Evolutionary conservation across 2,113 vertebrate genomes (phyloP), one percentile per base, ranked within the genome.

Genomic region (Eurypyga helias): DNA sequence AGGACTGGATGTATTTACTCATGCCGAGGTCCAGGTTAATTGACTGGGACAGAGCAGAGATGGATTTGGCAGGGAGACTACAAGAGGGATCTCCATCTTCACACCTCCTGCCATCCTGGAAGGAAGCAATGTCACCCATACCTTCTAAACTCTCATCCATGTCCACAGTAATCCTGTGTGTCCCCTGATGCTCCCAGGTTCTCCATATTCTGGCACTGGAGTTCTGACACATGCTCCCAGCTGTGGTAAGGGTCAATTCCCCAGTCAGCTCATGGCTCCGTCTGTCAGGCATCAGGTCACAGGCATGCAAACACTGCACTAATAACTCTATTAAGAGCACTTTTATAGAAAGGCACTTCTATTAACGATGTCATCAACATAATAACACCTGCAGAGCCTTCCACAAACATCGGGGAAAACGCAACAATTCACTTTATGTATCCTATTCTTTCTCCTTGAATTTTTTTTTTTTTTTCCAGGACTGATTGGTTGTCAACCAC

Each of bases 141-240:
- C 26, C 76, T 71, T 38, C 55, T 51, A 34, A 78, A 34, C 17
- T 23, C 16, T 61, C 5, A 2, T 9, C 29, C 10, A 15, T 3
- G 1, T 13, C 5, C 0, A 0, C 33, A 51, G 51, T 21, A n/a
- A 57, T 55, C n/a, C 36, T n/a, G 10, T 16, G 23, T 57, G 34
- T 25, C 21, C 26, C 13, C 33, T 48, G 36, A 18, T 45, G 10
- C 17, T 51, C 25, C 49, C 55, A 69, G 14, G 9, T 60, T 24
- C 25, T 67, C 48, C 19, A 1, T 33, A 13, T 33, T 60, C 23
- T 34, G 2, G 4, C 43, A 54, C 29, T 78, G 43, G 36, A 38
- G 5, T 23, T 70, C 41, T 26, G 60, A 5, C 24, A 6, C 10
- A 8, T 0, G 1, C 17, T 43, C 45, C 69, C 43, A 46, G 38